Evolutionary conservation across 2,888 invertebrate species (phyloP).

Genomic region (Eulithis testata): DNA sequence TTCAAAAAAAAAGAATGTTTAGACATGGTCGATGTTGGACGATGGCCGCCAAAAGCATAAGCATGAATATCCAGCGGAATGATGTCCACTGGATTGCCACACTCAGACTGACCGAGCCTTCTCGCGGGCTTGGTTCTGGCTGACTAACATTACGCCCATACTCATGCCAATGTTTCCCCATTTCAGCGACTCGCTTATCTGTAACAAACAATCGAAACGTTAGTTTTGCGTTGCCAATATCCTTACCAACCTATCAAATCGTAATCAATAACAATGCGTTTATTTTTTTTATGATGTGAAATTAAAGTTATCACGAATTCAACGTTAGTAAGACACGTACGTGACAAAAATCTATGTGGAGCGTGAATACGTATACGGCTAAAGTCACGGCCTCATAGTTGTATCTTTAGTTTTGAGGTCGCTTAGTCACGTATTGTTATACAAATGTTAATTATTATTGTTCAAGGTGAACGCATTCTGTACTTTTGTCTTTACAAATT

Average conservation of each 20-base stretch:
- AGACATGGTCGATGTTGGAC: conserved; percentile 71
- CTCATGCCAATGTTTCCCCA: conserved; percentile 89
- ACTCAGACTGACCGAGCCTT: conserved; percentile 80
- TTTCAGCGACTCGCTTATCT: conserved; percentile 89
- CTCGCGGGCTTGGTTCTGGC: conserved; percentile 73
- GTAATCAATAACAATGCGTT: too few relatives aligned
- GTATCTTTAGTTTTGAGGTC: conserved; percentile 8
- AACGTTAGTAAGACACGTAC: conserved; percentile 20
- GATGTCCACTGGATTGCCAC: conserved; percentile 64
- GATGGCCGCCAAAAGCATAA: conserved; percentile 72
- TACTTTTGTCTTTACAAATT: conserved; percentile 12
- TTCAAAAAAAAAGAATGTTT: conserved; percentile 31
- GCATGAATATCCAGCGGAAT: conserved; percentile 70
- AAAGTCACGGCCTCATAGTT: conserved; percentile 18
- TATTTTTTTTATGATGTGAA: not conserved
- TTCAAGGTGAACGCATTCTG: conserved; percentile 11
- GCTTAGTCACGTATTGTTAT: conserved; percentile 23
- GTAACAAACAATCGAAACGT: conserved; percentile 67
- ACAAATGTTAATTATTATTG: conserved; percentile 9
- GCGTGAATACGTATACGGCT: not conserved
- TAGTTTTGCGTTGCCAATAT: conserved; percentile 4
- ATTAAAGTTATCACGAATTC: not conserved
- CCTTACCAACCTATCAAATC: not conserved
- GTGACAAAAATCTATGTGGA: conserved; percentile 7
- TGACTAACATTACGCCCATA: conserved; percentile 87